Evolutionary conservation across 2,888 invertebrate species (phyloP), one percentile per base, ranked within the genome.

Genomic region (Melinaea marsaeus): DNA sequence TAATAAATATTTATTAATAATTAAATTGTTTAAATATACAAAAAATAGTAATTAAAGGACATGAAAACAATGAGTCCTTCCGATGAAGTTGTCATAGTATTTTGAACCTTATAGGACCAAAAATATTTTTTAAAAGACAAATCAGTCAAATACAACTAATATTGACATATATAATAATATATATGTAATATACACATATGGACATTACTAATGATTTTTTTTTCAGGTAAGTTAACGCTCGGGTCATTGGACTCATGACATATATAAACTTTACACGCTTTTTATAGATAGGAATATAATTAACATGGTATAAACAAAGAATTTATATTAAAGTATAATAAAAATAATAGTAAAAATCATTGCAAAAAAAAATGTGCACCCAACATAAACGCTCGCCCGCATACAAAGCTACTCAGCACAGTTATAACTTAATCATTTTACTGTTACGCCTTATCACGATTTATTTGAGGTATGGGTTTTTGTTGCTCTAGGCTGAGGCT

Each of bases 381-480:
- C 4, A 46, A 46, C 46, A 48, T 45, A n/a, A 42, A 34, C 32
- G 51, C 13, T 6, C 37, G 55, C 54, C 64, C 61, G 58, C 64
- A 64, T 64, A 42, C 68, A 71, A 67, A 70, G 67, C 74, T 72
- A 85, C n/a, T n/a, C n/a, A n/a, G n/a, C n/a, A n/a, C 83, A 85
- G 84, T 86, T 82, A 60, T 61, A 68, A 71, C 69, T 73, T 74
- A 83, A 79, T 82, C 79, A 77, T 76, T 75, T 81, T 75, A 84
- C 83, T 78, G 83, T 82, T 76, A 75, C 71, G 75, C 72, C 69
- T 78, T 79, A 83, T 84, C 83, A 82, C 77, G 80, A 74, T 69
- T 76, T 64, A 69, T 70, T 70, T 74, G 48, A 51, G 58, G 63
- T 60, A 58, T 22, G 63, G 59, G 61, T 54, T n/a, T 62, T 58